These are phyloP conservation scores for Hypocryptadius cinnamomeus DNA, from an alignment of 2,113 vertebrate species.

Conservation along the genomic window DNA sequence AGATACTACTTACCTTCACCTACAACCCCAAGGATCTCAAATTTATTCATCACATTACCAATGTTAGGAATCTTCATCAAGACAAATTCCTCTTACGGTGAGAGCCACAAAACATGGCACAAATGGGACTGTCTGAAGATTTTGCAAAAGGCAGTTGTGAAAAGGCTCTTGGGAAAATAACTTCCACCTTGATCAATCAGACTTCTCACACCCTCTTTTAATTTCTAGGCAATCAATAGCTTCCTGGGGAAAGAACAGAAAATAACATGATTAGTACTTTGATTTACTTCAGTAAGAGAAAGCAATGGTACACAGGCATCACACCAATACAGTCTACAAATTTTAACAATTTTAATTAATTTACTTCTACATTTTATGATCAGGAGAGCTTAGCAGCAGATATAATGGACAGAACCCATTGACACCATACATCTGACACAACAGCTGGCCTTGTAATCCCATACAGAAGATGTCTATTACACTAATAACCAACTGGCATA, in stretches of 20 bases:
- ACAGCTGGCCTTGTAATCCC: background rate
- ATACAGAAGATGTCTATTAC: background rate
- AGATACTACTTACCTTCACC: conserved; percentile 90
- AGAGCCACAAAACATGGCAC: conserved; percentile 76
- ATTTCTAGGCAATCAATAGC: conserved; percentile 9
- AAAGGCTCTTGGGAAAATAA: background rate
- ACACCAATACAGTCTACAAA: background rate
- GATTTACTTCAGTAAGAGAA: background rate
- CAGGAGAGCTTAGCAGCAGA: background rate
- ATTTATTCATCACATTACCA: conserved; percentile 99
- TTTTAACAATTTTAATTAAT: background rate
- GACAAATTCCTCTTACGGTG: conserved; percentile 80
- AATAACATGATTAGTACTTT: conserved; percentile 14
- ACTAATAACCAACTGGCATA: background rate
- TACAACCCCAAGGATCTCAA: conserved; percentile 99
- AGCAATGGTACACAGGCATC: background rate
- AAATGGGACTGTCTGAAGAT: background rate
- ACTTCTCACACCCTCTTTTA: conserved; percentile 15
- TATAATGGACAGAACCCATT: background rate
- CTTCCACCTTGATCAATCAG: background rate
- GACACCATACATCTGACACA: background rate
- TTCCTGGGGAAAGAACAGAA: conserved; percentile 48
- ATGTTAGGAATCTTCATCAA: conserved; percentile 97
- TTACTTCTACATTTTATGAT: background rate
- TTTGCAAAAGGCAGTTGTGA: background rate